These are phyloP conservation scores for Poeciliopsis infans DNA, from an alignment of 2,797 vertebrate species.

Conservation along the genomic window DNA sequence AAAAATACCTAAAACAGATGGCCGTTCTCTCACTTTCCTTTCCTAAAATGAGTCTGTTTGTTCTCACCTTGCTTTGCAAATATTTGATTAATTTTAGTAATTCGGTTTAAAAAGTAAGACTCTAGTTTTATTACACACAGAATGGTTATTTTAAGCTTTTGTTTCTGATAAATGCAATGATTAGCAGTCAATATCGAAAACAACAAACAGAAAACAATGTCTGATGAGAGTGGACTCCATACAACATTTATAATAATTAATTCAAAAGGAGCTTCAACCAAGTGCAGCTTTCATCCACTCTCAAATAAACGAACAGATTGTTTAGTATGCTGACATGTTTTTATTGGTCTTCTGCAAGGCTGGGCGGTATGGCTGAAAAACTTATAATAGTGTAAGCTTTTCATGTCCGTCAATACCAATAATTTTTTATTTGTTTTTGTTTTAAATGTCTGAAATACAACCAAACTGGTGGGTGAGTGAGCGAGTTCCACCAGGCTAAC, in stretches of 20 bases:
- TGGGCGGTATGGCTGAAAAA: too few relatives aligned
- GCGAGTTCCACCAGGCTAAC: too few relatives aligned
- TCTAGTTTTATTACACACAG: not conserved
- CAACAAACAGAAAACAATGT: too few relatives aligned
- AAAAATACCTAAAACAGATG: slow-evolving; percentile 69
- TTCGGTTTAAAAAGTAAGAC: not conserved
- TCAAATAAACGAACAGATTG: not conserved
- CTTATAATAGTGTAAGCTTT: too few relatives aligned
- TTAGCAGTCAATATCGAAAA: too few relatives aligned
- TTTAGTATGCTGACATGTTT: not conserved
- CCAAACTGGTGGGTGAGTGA: too few relatives aligned
- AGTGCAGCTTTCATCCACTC: not conserved
- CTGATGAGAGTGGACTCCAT: not conserved
- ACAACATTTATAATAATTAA: not conserved
- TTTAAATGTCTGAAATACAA: too few relatives aligned
- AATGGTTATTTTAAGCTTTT: not conserved
- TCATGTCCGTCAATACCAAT: too few relatives aligned
- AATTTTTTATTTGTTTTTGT: too few relatives aligned
- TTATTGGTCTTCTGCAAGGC: not conserved
- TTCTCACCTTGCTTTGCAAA: not conserved
- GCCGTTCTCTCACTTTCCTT: slow-evolving; percentile 72
- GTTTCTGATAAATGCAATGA: not conserved
- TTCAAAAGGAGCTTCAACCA: not conserved
- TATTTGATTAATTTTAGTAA: not conserved
- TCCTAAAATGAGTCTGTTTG: slow-evolving; percentile 29